phyloP scores from a whole-genome alignment of 1,140 invertebrate species.

The Triops cancriformis region DNA sequence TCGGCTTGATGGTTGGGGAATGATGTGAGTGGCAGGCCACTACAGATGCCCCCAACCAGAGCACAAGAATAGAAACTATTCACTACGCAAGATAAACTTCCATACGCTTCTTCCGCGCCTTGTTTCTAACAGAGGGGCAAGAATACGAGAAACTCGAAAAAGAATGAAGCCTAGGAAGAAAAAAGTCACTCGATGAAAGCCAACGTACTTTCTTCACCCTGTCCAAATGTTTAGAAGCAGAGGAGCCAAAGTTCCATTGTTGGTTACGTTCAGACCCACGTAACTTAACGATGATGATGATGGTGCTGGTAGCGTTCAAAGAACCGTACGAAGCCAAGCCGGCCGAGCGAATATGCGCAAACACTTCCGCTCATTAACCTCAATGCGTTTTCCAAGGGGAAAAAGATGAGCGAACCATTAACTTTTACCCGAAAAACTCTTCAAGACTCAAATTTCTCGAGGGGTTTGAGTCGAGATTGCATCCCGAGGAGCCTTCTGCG shows the following conservation, averaged over 20 bases:
- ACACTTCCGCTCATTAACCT: conserved; percentile 9
- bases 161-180: background rate
- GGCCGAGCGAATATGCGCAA: background rate
- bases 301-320: background rate
- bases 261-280: background rate
- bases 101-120: background rate
- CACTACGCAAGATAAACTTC: conserved; percentile 10
- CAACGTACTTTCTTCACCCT: background rate
- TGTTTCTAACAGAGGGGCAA: background rate
- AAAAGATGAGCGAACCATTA: background rate
- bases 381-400: background rate
- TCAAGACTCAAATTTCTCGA: background rate
- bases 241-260: background rate
- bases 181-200: background rate
- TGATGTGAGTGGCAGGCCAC: conserved; percentile 1
- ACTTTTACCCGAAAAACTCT: background rate
- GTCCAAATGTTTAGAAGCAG: too few relatives aligned
- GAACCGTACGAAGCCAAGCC: background rate
- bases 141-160: background rate
- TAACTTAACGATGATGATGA: background rate
- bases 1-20: background rate
- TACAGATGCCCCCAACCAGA: conserved; percentile 8
- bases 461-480: background rate
- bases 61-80: conserved; percentile 14
- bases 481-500: background rate